phyloP scores from a whole-genome alignment of 2,888 invertebrate species.

The Cephus runcator region DNA sequence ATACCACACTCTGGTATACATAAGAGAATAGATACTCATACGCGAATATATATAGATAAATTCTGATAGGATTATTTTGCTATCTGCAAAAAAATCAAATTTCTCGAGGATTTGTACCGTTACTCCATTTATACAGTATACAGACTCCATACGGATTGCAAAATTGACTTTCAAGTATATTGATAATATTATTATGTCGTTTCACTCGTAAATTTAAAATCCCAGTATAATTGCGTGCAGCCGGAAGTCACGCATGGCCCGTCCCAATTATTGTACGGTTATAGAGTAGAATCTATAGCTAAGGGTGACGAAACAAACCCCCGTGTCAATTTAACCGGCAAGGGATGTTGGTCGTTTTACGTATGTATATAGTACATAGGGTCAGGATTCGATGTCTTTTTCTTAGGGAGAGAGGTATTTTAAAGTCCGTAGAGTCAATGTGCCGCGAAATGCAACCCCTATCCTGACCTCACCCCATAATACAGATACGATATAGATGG shows the following conservation, averaged over 20 bases:
- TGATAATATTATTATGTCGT: neutral
- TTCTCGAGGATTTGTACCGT: neutral
- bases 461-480: constrained; percentile 25
- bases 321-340: neutral
- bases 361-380: constrained; percentile 17
- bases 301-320: neutral
- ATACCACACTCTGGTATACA: neutral
- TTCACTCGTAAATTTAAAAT: neutral
- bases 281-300: neutral
- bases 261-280: neutral
- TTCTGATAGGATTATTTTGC: neutral
- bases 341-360: neutral
- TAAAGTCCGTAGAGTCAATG: constrained; percentile 59
- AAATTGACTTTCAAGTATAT: neutral
- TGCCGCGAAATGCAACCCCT: constrained; percentile 55
- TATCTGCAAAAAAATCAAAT: neutral
- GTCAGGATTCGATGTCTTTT: constrained; percentile 35
- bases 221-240: neutral
- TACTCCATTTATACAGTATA: neutral
- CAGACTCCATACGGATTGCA: neutral
- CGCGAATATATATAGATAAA: neutral
- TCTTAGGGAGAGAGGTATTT: constrained; percentile 37
- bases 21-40: neutral
- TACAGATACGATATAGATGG: constrained; percentile 50
- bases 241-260: neutral